phyloP scores from a whole-genome alignment of 2,797 vertebrate genomes.

The Hafferia zeledoni region DNA sequence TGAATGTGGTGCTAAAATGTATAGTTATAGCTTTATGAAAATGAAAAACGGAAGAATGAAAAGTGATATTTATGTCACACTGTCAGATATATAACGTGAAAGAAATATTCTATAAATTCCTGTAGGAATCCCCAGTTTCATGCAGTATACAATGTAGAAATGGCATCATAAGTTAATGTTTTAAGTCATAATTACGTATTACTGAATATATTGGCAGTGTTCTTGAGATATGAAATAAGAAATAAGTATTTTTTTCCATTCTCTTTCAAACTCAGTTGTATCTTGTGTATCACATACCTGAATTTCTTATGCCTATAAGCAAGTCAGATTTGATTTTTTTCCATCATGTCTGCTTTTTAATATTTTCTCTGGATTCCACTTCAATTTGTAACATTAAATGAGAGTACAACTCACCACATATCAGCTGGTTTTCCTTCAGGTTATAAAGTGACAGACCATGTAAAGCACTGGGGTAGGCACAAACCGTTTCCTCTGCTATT shows the following conservation, averaged over 20 bases:
- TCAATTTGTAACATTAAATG: neutral
- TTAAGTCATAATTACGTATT: neutral
- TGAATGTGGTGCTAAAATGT: neutral
- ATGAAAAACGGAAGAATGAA: neutral
- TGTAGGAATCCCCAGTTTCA: neutral
- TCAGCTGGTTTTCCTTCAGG: constrained; percentile 84
- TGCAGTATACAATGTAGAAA: neutral
- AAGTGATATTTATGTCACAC: neutral
- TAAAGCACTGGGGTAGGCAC: constrained; percentile 83
- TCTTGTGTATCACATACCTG: neutral
- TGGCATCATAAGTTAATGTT: neutral
- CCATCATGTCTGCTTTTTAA: accelerated
- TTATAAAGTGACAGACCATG: constrained; percentile 82
- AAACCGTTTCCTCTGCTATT: constrained; percentile 85
- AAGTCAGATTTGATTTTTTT: neutral
- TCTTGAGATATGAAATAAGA: neutral
- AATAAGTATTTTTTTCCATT: neutral
- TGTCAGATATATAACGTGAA: neutral
- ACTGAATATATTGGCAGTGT: neutral
- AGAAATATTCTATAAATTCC: neutral
- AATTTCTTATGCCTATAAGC: neutral
- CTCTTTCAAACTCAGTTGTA: neutral
- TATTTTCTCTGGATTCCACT: neutral
- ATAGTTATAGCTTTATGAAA: neutral
- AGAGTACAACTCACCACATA: constrained; percentile 82